Evolutionary conservation across 2,797 vertebrate genomes (phyloP), one percentile per base, ranked within the genome.

Genomic region (Syngnathus acus): DNA sequence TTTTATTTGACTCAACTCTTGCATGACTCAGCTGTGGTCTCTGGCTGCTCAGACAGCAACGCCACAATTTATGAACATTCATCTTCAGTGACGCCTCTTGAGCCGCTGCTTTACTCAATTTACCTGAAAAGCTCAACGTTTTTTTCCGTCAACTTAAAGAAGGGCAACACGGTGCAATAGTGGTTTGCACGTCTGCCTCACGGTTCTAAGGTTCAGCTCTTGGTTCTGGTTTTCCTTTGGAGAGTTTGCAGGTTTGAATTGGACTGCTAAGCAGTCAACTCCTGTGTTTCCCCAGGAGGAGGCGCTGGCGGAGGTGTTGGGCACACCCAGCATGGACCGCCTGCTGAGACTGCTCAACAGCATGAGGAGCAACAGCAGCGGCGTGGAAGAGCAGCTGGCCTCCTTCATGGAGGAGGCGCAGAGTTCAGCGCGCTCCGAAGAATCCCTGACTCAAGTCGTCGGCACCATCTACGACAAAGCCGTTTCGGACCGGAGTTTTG

Each of bases 341-440:
- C 69, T 99, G 76, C 92, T 95, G 65, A 95, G 96, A 72, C 94
- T 99, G 43, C 93, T 99, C 72, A 97, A 95, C 90, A 96, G 93
- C 89, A 96, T 98, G 96, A 86, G 93, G 64, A 98, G 94, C 87
- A 98, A 98, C 90, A 94, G 94, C 89, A 94, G 93, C 0, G 94
- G 95, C 0, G 95, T 96, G 81, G 97, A 98, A 45, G 79, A 88
- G 76, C 95, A 95, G 85, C 94, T 98, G 69, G 91, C 92, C 72
- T 94, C 92, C 2, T 98, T 99, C 90, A 96, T 98, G 95, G 93
- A 96, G 89, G 95, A 99, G 82, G 95, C 95, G 0, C 96, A 99
- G 90, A 93, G 89, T 83, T 96, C 94, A 0, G 93, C 96, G 13
- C 94, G 89, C 82, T 97, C 93, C 0, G 97, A 98, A 89, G 94